Evolutionary conservation across 2,113 vertebrate genomes (phyloP), one percentile per base, ranked within the genome.

Genomic region (Carassius auratus): DNA sequence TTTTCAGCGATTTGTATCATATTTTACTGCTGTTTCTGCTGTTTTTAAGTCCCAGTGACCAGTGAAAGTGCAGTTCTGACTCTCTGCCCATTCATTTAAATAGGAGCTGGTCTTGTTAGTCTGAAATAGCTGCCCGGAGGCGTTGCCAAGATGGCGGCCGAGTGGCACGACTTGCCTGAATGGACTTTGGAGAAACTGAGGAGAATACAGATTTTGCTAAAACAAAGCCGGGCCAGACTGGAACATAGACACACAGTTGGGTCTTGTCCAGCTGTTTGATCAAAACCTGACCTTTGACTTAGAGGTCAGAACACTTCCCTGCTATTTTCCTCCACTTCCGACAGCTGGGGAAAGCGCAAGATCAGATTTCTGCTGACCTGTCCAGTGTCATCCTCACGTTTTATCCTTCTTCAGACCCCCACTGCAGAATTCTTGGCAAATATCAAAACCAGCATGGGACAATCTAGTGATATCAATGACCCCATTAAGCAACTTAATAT

Each of bases 281-380:
- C 59, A 84, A 81, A 91, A 68, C 62, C 14, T 83, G 90, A 92
- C 88, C 86, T 86, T n/a, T 88, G 89, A 88, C 88, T 89, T 36
- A 81, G 33, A 86, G 88, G 80, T 69, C 88, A 93, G 86, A 84
- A 59, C 86, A 21, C 77, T 87, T 85, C 79, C 57, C 55, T 84
- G 71, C 84, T 82, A 87, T 90, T 90, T 90, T 69, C 38, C 83
- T 33, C 48, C 80, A 92, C 91, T 92, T 93, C 82, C 78, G 15
- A 84, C 85, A 91, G 71, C 76, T 61, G 17, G 81, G 83, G 80
- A 85, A 26, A 61, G 61, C 42, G 30, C 3, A 12, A 78, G 80
- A 88, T 91, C 86, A 74, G 80, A 76, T 88, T 88, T 90, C 90
- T 85, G 62, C 33, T 81, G 78, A 59, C 75, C 68, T 71, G 12